Percentiles rank a stretch among this genome's conserved stretches.
phyloP scores from a whole-genome alignment of 2,113 vertebrate species.

The Notiomystis cincta region DNA sequence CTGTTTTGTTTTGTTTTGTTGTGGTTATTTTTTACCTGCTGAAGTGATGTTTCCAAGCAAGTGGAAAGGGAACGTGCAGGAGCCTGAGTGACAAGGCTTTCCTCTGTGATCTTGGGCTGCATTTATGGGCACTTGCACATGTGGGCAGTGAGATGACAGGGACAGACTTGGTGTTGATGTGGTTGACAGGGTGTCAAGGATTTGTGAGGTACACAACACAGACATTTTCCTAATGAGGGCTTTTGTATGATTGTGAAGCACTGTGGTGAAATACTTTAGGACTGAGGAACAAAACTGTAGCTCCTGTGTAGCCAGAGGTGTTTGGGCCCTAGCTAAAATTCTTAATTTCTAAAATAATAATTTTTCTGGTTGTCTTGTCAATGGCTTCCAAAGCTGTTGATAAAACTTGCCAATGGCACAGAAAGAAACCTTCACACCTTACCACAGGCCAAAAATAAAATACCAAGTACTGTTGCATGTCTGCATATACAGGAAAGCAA shows the following conservation, averaged over 20 bases:
- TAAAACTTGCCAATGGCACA: not conserved
- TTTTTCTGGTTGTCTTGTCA: not conserved
- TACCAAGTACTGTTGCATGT: not conserved
- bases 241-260: not conserved
- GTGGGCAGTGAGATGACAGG: not conserved
- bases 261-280: not conserved
- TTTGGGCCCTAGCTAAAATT: not conserved
- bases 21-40: not conserved
- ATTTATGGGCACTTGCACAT: not conserved
- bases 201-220: not conserved
- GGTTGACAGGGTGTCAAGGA: not conserved
- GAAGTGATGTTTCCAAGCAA: not conserved
- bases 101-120: not conserved
- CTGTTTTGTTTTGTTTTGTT: too few relatives aligned
- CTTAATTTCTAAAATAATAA: not conserved
- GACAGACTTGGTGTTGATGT: not conserved
- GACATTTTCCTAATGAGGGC: not conserved
- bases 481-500: not conserved
- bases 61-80: not conserved
- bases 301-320: not conserved
- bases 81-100: not conserved
- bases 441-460: not conserved
- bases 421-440: not conserved
- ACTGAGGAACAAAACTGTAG: not conserved
- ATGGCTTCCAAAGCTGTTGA: not conserved